These are phyloP conservation scores for Xiphorhynchus erythropygius DNA, from an alignment of 2,797 vertebrate species.

Conservation along the genomic window DNA sequence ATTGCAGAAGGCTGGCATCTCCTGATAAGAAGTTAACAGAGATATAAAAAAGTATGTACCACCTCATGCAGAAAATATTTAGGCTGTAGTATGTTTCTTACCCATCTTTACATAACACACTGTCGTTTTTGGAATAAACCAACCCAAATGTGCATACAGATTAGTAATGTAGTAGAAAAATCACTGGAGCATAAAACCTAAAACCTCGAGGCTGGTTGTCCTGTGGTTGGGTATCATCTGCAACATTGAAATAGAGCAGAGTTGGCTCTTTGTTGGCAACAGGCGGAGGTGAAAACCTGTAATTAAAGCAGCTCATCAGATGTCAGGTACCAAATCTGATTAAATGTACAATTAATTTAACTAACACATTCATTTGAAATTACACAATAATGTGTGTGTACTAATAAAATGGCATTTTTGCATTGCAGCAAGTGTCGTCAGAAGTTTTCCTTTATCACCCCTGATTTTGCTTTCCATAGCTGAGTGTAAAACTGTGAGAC, in stretches of 20 bases:
- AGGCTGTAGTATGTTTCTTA: background rate
- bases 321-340: background rate
- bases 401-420: background rate
- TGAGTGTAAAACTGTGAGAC: background rate
- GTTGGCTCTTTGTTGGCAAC: background rate
- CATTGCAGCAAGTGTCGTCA: background rate
- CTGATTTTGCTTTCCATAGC: background rate
- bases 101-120: conserved; percentile 9
- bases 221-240: background rate
- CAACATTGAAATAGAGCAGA: background rate
- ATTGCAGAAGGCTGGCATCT: background rate
- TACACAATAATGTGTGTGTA: background rate
- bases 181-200: conserved; percentile 1
- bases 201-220: conserved; percentile 34
- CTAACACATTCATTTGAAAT: background rate
- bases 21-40: background rate
- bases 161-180: conserved; percentile 45
- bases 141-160: conserved; percentile 44
- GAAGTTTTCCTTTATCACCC: background rate
- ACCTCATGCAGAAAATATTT: background rate
- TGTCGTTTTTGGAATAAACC: conserved; percentile 30
- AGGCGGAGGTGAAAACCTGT: background rate
- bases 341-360: background rate
- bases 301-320: background rate
- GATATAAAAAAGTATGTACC: background rate